A percentile compares a stretch with the other conserved stretches of the same genome.
phyloP scores from a whole-genome alignment of 2,888 invertebrate genomes.

The Halictus ligatus region DNA sequence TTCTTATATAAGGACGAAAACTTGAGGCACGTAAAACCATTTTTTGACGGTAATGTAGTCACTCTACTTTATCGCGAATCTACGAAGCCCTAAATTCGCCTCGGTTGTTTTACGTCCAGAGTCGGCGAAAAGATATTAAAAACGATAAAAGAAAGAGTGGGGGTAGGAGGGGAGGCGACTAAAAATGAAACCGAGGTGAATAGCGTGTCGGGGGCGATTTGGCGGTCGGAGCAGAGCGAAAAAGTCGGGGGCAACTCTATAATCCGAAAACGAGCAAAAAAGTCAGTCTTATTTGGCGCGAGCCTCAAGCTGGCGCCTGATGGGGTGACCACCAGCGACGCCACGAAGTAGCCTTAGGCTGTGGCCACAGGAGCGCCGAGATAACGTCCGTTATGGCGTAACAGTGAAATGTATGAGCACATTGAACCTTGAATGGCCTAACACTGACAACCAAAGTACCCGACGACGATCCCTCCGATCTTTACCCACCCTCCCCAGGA shows the following conservation, averaged over 20 bases:
- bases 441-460: not conserved
- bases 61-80: no score
- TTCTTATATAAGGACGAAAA: no score
- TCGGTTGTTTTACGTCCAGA: constrained; percentile 14
- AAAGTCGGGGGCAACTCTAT: constrained; percentile 30
- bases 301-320: constrained; percentile 37
- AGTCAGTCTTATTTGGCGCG: constrained; percentile 42
- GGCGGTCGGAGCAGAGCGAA: constrained; percentile 33
- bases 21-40: no score
- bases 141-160: not conserved
- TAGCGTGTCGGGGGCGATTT: constrained; percentile 36
- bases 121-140: constrained; percentile 17
- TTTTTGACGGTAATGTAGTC: no score
- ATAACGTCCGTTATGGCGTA: constrained; percentile 13
- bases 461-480: not conserved
- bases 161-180: not conserved
- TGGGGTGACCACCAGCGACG: constrained; percentile 12
- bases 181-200: constrained; percentile 7
- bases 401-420: constrained; percentile 6
- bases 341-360: constrained; percentile 1
- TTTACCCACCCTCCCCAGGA: not conserved
- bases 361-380: constrained; percentile 5
- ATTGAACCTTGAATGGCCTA: not conserved
- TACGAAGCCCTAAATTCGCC: no score
- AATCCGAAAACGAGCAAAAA: constrained; percentile 38